Conservation (phyloP, 2,113 vertebrate genomes). For the Dissostichus mawsoni region DNA sequence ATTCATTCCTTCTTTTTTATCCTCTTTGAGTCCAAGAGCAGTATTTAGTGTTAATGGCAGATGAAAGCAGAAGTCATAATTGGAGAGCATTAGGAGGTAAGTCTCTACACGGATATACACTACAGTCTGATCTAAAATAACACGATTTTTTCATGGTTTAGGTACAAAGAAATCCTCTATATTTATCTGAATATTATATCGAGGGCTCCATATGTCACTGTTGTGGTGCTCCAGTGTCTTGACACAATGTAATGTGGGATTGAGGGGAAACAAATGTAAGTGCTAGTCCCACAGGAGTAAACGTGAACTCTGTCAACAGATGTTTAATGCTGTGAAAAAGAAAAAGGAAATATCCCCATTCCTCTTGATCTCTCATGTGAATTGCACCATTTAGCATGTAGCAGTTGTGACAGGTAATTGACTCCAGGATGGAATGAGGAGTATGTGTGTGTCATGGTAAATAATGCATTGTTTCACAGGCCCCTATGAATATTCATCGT, state of each 20-base stretch:
- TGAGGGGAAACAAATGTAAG: slow-evolving; percentile 68
- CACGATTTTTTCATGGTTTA: neutral
- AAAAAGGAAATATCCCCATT: slow-evolving; percentile 42
- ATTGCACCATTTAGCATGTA: slow-evolving; percentile 79
- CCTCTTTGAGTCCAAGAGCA: slow-evolving; percentile 29
- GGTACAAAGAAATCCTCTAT: neutral
- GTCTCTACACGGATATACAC: slow-evolving; percentile 18
- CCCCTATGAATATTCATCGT: slow-evolving; percentile 78
- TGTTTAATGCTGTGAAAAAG: slow-evolving; percentile 75
- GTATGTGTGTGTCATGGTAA: slow-evolving; percentile 72
- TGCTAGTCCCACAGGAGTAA: slow-evolving; percentile 63
- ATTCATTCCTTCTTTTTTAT: slow-evolving; percentile 10
- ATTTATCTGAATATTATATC: slow-evolving; percentile 16
- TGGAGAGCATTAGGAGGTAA: slow-evolving; percentile 42
- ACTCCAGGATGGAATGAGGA: slow-evolving; percentile 64
- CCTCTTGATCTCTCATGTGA: slow-evolving; percentile 69
- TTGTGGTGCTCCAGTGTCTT: slow-evolving; percentile 34
- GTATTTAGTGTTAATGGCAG: slow-evolving; percentile 54
- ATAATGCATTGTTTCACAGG: slow-evolving; percentile 74
- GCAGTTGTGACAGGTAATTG: slow-evolving; percentile 79
- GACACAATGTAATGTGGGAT: slow-evolving; percentile 38
- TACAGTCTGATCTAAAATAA: neutral
- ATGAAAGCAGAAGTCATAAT: slow-evolving; percentile 49
- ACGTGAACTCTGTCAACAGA: slow-evolving; percentile 79
- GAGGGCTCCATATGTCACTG: slow-evolving; percentile 46